Conservation (phyloP, 2,113 vertebrate species). For the Ovis aries region ARS-UI_Ramb_v3.0 NC_056060.1:53347501-53348000, state of each 20-base stretch:
- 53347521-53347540: not conserved
- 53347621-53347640: not conserved
- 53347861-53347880: not conserved
- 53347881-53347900: not conserved
- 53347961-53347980: not conserved
- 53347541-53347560: not conserved
- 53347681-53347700: not conserved
- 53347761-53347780: not conserved
- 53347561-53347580: not conserved
- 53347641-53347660: not conserved
- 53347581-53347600: not conserved
- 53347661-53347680: not conserved
- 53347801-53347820: not conserved
- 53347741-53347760: not conserved
- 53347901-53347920: not conserved
- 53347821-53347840: not conserved
- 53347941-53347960: fast-evolving
- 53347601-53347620: not conserved
- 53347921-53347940: not conserved
- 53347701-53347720: not conserved
- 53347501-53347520: not conserved
- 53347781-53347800: not conserved
- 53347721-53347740: not conserved
- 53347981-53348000: not conserved
- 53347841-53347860: not conserved